Conservation (phyloP, 2,797 vertebrate genomes). For the Arremon aurantiirostris region DNA sequence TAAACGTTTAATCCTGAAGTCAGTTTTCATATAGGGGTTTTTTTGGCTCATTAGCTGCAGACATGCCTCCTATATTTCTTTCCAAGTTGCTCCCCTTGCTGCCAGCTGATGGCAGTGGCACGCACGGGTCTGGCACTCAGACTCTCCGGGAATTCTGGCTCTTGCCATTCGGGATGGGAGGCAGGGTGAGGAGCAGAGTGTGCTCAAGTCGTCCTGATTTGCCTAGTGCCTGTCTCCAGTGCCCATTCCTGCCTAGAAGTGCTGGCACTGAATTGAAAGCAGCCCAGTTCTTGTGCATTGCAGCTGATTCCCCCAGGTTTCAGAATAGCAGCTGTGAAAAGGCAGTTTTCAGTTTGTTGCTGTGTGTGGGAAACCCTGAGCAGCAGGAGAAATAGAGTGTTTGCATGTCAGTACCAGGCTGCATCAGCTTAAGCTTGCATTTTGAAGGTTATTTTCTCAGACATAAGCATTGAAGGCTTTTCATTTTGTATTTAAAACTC, state of each 20-base stretch:
- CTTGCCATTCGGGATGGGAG: not conserved
- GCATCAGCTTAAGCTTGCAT: conserved; percentile 4
- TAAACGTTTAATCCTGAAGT: not conserved
- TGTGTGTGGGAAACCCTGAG: conserved; percentile 44
- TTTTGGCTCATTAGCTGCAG: not conserved
- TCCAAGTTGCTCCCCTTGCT: not conserved
- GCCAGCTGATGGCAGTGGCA: not conserved
- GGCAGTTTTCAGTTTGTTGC: conserved; percentile 42
- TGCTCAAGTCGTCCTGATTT: not conserved
- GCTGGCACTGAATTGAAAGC: not conserved
- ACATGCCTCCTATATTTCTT: not conserved
- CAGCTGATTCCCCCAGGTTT: conserved; percentile 44
- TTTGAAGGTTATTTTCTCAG: conserved; percentile 34
- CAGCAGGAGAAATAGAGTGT: conserved; percentile 17
- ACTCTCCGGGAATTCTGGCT: not conserved
- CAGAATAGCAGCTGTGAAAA: conserved; percentile 52
- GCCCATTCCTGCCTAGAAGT: not conserved
- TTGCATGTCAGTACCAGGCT: conserved; percentile 11
- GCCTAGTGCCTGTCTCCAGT: not conserved
- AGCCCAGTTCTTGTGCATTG: not conserved
- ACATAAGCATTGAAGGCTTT: not conserved
- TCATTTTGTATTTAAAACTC: not conserved
- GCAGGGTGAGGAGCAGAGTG: not conserved
- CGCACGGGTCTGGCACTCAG: not conserved
- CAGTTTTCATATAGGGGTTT: not conserved